Base-by-base conservation (phyloP, 1,140 invertebrate species). In the Hylyphantes graminicola region DNA sequence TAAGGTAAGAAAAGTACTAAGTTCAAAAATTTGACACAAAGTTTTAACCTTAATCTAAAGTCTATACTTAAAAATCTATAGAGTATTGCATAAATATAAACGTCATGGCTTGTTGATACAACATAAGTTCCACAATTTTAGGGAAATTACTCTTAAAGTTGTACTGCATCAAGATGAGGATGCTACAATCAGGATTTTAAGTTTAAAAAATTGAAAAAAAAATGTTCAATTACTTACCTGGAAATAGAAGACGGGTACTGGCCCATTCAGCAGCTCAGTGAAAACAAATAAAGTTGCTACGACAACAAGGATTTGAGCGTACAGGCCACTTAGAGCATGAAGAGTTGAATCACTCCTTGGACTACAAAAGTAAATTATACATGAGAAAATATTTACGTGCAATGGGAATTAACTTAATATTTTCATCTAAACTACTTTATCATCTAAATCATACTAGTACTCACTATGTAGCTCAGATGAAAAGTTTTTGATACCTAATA, bases 241-340 rank as follows among this genome's bases (percentile, higher is more conserved):
- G 82, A 93, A 91, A n/a, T 90, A 92, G 68, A 93, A 89, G 12
- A 92, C 89, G 64, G 90, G 90, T 17, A 93, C 90, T 15, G 90
- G 89, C 68, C 92, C 92, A 87, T 93, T 91, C 89, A 93, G 92
- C 19, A 93, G 91, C 87, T 93, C 92, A 51, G 91, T 91, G n/a
- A 93, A 87, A 82, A 91, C 92, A n/a, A 92, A 90, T n/a, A 92
- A 91, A 61, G 92, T 87, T 88, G 92, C 91, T 7, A 93, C 85
- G 8, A 93, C 90, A 21, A 93, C 89, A 7, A 94, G 83, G 7
- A 93, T 85, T 87, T 93, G 92, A 9, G 92, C 93, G 87, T 94
- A 94, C 57, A 93, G 89, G 11, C 92, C 70, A 54, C 79, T 83
- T 55, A 86, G 55, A 35, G 76, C 65, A 57, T 77, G 85, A 21